phyloP scores from a whole-genome alignment of 2,113 vertebrate species.

The Sander vitreus region DNA sequence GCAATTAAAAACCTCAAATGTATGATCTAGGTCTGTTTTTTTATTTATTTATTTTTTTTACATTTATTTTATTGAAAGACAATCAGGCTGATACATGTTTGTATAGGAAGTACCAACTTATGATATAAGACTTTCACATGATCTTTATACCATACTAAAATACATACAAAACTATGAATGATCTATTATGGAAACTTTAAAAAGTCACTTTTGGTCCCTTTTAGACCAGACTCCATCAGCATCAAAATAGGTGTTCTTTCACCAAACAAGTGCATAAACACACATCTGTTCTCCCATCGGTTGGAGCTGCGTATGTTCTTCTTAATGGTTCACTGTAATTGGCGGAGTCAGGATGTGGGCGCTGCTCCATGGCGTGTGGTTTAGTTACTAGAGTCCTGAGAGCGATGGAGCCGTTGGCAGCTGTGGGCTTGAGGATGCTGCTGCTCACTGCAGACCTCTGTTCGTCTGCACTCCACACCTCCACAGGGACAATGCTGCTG shows the following conservation, averaged over 20 bases:
- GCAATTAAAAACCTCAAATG: too few relatives aligned
- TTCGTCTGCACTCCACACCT: conserved; percentile 55
- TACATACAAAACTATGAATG: not conserved
- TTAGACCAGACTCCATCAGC: conserved; percentile 3
- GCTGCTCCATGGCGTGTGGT: conserved; percentile 73
- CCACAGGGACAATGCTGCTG: conserved; percentile 65
- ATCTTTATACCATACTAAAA: not conserved
- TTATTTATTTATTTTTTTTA: too few relatives aligned
- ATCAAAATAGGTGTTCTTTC: conserved; percentile 25
- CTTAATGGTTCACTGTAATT: conserved; percentile 88
- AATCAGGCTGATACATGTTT: not conserved
- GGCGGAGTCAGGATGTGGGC: conserved; percentile 79
- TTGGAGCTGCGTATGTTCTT: conserved; percentile 73
- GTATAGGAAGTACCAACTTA: not conserved
- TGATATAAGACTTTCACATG: not conserved
- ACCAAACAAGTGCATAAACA: conserved; percentile 55
- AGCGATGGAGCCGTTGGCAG: conserved; percentile 80
- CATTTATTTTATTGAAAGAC: not conserved
- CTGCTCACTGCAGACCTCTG: conserved; percentile 27
- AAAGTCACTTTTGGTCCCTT: not conserved
- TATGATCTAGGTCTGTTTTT: not conserved
- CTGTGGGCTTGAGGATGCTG: conserved; percentile 54
- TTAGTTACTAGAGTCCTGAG: conserved; percentile 78
- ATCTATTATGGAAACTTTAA: conserved; percentile 1
- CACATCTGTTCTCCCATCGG: conserved; percentile 85